Percentiles rank a stretch among this genome's conserved stretches.
These are phyloP conservation scores for Corbicula japonica DNA, from an alignment of 2,888 invertebrate species.

Conservation along the genomic window DNA sequence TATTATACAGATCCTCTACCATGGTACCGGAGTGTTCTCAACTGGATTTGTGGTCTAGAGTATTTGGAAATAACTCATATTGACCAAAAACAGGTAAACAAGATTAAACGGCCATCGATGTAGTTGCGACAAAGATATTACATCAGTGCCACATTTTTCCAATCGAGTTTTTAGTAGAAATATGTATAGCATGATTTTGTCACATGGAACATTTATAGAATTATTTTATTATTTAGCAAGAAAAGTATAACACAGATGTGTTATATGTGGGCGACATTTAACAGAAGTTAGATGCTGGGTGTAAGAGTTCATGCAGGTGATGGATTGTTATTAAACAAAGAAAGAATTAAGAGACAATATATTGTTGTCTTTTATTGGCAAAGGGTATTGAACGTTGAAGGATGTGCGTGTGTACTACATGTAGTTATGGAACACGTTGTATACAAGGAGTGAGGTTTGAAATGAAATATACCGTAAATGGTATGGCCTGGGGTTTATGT, in stretches of 20 bases:
- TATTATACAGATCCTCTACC: conserved; percentile 34
- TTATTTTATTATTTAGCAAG: not conserved
- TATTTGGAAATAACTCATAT: conserved; percentile 53
- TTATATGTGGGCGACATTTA: no score
- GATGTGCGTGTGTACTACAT: no score
- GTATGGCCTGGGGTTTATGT: no score
- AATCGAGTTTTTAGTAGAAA: not conserved
- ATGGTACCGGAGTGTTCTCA: conserved; percentile 65
- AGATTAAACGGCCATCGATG: not conserved
- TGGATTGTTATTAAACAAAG: no score
- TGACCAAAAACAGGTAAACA: conserved; percentile 42
- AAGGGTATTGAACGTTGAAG: no score
- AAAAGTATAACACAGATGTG: not conserved
- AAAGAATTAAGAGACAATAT: no score
- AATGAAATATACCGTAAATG: no score
- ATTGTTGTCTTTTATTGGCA: no score
- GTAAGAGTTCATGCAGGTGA: no score
- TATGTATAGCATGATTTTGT: not conserved
- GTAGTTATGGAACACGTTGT: no score
- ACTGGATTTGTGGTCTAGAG: conserved; percentile 85
- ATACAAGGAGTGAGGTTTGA: no score
- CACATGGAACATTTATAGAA: not conserved
- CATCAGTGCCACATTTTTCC: not conserved
- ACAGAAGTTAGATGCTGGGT: no score
- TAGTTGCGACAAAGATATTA: not conserved